phyloP scores from a whole-genome alignment of 2,797 vertebrate genomes.

The Lycodopsis pacificus region DNA sequence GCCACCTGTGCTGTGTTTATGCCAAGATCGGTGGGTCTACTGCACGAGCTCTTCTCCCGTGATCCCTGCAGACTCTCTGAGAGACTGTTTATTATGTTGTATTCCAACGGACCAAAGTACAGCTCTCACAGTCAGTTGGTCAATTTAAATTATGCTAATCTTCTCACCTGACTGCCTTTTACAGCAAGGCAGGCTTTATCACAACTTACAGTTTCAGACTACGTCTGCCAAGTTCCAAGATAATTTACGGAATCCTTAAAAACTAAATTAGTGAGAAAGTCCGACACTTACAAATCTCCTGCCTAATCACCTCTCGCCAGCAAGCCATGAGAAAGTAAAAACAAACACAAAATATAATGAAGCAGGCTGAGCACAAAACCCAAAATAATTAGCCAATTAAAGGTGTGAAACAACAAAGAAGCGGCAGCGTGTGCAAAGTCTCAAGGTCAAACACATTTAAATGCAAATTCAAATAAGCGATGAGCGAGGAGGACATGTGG shows the following conservation, averaged over 20 bases:
- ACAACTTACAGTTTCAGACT: constrained; percentile 18
- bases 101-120: constrained; percentile 7
- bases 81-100: constrained; percentile 27
- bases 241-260: constrained; percentile 43
- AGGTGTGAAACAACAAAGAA: constrained; percentile 83
- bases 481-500: constrained; percentile 70
- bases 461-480: constrained; percentile 84
- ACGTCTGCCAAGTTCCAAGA: constrained; percentile 31
- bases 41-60: constrained; percentile 12
- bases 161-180: not conserved
- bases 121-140: constrained; percentile 22
- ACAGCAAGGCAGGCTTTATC: not conserved
- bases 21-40: constrained; percentile 31
- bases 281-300: constrained; percentile 76
- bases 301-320: constrained; percentile 77
- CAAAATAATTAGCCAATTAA: constrained; percentile 87
- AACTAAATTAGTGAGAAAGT: constrained; percentile 69
- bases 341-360: constrained; percentile 73
- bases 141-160: constrained; percentile 26
- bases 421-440: constrained; percentile 71
- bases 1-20: constrained; percentile 52
- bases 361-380: constrained; percentile 77
- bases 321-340: constrained; percentile 67
- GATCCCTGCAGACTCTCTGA: constrained; percentile 23
- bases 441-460: constrained; percentile 86